Evolutionary conservation across 2,888 invertebrate genomes (phyloP).

Genomic region (Drosophila anomelani): DNA sequence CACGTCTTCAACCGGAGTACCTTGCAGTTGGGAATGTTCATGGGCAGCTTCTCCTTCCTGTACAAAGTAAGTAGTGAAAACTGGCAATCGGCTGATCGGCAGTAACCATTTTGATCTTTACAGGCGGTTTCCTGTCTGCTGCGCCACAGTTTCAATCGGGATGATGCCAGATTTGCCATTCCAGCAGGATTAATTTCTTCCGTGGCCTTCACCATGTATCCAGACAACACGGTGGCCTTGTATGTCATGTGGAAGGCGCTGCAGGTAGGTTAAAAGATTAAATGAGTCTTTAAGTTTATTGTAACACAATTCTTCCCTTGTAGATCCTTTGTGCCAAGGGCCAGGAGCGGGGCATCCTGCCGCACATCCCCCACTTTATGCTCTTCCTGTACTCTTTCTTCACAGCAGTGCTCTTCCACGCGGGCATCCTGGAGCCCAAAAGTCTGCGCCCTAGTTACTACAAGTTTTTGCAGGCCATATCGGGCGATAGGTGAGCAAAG

Average conservation of each 20-base stretch:
- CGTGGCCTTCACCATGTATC: conserved; percentile 89
- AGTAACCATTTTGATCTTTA: conserved; percentile 7
- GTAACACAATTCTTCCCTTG: background rate
- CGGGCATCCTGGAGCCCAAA: conserved; percentile 91
- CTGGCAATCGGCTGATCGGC: background rate
- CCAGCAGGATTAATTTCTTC: conserved; percentile 90
- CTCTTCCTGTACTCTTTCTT: conserved; percentile 90
- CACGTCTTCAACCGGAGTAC: conserved; percentile 86
- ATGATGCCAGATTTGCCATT: conserved; percentile 88
- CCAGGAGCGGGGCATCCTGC: conserved; percentile 88
- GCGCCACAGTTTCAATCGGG: conserved; percentile 87
- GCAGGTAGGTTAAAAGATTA: conserved; percentile 86
- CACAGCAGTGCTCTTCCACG: conserved; percentile 91
- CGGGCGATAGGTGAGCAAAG: conserved; percentile 87
- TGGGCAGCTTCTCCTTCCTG: conserved; percentile 89
- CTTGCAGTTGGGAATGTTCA: conserved; percentile 88
- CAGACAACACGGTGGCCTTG: conserved; percentile 91
- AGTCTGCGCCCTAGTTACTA: conserved; percentile 92
- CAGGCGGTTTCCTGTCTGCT: conserved; percentile 89
- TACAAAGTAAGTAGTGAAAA: conserved; percentile 86
- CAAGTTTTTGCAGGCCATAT: conserved; percentile 91
- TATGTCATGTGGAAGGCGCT: conserved; percentile 93
- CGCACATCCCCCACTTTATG: conserved; percentile 89
- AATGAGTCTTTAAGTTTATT: background rate
- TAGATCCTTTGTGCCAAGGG: conserved; percentile 91